A percentile compares a stretch with the other conserved stretches of the same genome.
These are phyloP conservation scores for Rhabditoides inermis DNA, from an alignment of 2,888 invertebrate species.

Conservation along the genomic window DNA sequence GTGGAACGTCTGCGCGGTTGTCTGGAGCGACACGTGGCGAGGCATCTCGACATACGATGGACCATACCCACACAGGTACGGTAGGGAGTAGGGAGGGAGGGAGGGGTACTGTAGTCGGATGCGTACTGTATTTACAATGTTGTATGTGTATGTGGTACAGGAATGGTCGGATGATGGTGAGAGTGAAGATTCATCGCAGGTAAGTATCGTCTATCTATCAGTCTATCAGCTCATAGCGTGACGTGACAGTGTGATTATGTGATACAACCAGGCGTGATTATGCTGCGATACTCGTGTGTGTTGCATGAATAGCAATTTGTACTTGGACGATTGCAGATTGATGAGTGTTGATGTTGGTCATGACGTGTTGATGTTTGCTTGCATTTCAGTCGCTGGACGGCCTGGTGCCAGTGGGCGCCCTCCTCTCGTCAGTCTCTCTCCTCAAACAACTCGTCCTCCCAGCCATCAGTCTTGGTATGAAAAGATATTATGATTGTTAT, in stretches of 20 bases:
- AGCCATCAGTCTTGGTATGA: conserved; percentile 36
- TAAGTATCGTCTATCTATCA: too few relatives aligned
- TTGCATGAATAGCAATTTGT: background rate
- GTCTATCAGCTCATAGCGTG: too few relatives aligned
- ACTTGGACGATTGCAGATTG: background rate
- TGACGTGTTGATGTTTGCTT: background rate
- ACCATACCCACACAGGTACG: conserved; percentile 34
- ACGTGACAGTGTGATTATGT: too few relatives aligned
- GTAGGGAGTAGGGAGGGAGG: too few relatives aligned
- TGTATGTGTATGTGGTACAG: too few relatives aligned
- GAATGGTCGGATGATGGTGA: too few relatives aligned
- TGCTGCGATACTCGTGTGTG: too few relatives aligned
- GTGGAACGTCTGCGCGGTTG: conserved; percentile 31
- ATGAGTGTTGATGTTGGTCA: background rate
- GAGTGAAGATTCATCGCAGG: too few relatives aligned
- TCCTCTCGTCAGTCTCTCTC: conserved; percentile 46
- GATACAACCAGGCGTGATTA: too few relatives aligned
- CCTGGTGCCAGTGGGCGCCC: conserved; percentile 46
- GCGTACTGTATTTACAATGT: too few relatives aligned
- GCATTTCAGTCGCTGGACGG: conserved; percentile 38
- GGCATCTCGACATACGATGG: conserved; percentile 48
- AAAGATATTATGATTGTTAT: background rate
- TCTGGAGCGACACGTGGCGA: conserved; percentile 43
- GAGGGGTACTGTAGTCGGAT: too few relatives aligned
- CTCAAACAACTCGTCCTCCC: conserved; percentile 49